Base-by-base conservation (phyloP, 2,113 vertebrate species). In the Garra rufa region DNA sequence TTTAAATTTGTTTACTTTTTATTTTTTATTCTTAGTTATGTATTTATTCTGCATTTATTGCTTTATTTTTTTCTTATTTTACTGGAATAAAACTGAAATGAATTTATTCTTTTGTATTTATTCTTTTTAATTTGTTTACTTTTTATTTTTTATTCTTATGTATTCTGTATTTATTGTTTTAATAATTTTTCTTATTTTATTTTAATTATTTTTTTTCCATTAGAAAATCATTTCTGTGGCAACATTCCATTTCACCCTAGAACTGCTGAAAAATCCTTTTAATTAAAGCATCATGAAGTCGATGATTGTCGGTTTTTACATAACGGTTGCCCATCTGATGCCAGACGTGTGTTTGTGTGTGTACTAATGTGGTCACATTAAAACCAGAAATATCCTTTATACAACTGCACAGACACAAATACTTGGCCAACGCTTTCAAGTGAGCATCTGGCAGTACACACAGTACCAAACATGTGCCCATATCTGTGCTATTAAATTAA, bases 291-390 rank as follows among this genome's bases (percentile, higher is more conserved):
- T 78, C 76, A 78, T 44, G 41, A 78, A 78, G n/a, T 10, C 10
- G 14, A 19, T 79, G 41, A 61, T 79, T 63, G 76, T 44, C 6
- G n/a, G 76, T 44, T 63, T n/a, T 24, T 79, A 41, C 38, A 19
- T 59, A 24, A 79, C 9, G 14, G n/a, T 38, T 24, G n/a, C n/a
- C 30, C 34, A n/a, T 44, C 76, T 26, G 52, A 78, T 78, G 76
- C 61, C 38, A 26, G n/a, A 17, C 34, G 11, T 61, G 57, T 61
- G 57, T 11, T 19, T n/a, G 52, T 24, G 9, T 14, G 59, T 43
- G n/a, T n/a, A 8, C 30, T 75, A 26, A 57, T 71, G 73, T 38
- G 43, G 81, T 67, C 59, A 57, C 55, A 78, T 84, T 76, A 52
- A 52, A 7, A 52, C 2, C 9, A 43, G 41, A 73, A 73, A 73